Percentiles rank a stretch among this genome's conserved stretches.
phyloP scores from a whole-genome alignment of 64 coral and sea anemone species.

The Montipora efflorescens region DNA sequence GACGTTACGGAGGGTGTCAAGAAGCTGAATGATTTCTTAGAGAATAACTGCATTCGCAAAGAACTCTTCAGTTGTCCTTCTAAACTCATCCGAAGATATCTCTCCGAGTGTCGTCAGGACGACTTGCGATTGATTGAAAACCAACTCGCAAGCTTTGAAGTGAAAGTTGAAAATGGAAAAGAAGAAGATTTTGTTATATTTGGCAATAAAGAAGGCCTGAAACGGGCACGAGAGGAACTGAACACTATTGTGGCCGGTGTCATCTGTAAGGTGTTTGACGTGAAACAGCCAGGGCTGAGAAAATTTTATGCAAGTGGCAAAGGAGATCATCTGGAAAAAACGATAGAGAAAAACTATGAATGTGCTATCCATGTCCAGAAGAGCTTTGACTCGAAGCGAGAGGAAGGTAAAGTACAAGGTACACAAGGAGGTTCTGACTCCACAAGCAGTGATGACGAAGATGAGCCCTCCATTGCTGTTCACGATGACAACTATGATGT shows the following conservation, averaged over 20 bases:
- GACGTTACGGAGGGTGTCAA: too few relatives aligned
- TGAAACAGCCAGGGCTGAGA: conserved; percentile 45
- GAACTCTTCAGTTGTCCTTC: too few relatives aligned
- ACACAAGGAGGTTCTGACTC: neutral
- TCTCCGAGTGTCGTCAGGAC: conserved; percentile 19
- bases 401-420: neutral
- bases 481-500: neutral
- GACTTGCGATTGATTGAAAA: conserved; percentile 43
- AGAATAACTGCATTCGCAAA: too few relatives aligned
- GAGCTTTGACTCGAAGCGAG: neutral
- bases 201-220: conserved; percentile 52
- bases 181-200: conserved; percentile 53
- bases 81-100: conserved; percentile 15
- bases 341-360: conserved; percentile 42
- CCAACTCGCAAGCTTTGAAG: conserved; percentile 20
- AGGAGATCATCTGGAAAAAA: conserved; percentile 22
- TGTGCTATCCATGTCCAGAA: conserved; percentile 28
- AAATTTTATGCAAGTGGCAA: conserved; percentile 44
- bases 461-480: neutral
- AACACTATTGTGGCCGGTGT: neutral
- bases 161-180: conserved; percentile 10
- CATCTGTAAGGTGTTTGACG: neutral
- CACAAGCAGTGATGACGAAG: neutral
- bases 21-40: too few relatives aligned
- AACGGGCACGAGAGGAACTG: neutral